These are phyloP conservation scores for Ammodytes dubius DNA, from an alignment of 2,113 vertebrate genomes.

Conservation along the genomic window DNA sequence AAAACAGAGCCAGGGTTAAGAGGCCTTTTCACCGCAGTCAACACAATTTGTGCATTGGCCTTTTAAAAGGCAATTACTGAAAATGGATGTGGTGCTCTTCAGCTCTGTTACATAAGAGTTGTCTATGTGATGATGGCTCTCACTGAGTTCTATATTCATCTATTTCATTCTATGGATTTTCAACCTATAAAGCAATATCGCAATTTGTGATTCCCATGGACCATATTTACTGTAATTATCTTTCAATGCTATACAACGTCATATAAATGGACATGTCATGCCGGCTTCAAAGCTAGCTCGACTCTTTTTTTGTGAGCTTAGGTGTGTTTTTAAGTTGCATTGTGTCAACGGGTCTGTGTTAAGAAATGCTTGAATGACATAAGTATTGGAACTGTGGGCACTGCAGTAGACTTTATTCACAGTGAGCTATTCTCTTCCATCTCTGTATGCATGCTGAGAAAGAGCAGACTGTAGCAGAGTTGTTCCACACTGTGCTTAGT, in stretches of 20 bases:
- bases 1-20: not conserved
- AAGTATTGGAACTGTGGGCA: not conserved
- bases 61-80: not conserved
- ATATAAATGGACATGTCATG: not conserved
- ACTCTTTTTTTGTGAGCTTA: not conserved
- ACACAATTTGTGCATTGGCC: not conserved
- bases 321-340: conserved; percentile 1
- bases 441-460: conserved; percentile 4
- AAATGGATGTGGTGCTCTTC: not conserved
- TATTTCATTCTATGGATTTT: not conserved
- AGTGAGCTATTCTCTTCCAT: not conserved
- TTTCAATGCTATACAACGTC: no score
- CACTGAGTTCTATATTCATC: not conserved
- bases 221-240: no score
- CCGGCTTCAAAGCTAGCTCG: not conserved
- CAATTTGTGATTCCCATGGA: not conserved
- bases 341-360: not conserved
- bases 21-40: not conserved
- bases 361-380: conserved; percentile 26
- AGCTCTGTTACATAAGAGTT: not conserved
- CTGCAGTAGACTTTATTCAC: conserved; percentile 8
- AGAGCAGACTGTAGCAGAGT: not conserved
- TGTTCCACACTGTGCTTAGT: conserved; percentile 39
- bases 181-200: not conserved
- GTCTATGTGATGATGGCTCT: not conserved